Base-by-base conservation (phyloP, 2,113 vertebrate species). In the Lathamus discolor region DNA sequence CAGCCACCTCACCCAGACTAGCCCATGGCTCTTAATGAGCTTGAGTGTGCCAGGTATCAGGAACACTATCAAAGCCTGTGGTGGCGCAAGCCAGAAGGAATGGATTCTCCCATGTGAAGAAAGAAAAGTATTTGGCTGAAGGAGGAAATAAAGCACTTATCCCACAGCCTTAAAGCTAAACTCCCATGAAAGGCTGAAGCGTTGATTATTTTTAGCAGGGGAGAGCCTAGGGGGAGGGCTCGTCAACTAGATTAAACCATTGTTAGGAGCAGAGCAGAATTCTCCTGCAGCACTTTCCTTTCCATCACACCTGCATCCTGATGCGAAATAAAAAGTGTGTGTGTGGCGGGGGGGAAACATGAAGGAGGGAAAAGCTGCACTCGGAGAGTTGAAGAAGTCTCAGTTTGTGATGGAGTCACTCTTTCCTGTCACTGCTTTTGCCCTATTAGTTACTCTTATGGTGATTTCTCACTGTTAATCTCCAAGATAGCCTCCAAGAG, bases 251-350 rank as follows among this genome's bases (percentile, higher is more conserved):
- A 78, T 83, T 16, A 94, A 95, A 86, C 68, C 48, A 88, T 88
- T 94, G 95, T 88, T 94, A 95, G 86, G 9, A 82, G 61, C 61
- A 63, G 76, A 75, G 55, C 39, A 84, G 77, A 76, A 73, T 92
- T 92, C 92, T 96, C 76, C 92, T 73, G 86, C 88, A 96, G 90
- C 76, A 91, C 69, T 95, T 95, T 95, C 63, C 91, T 96, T 88
- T 94, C 90, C 86, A 94, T 84, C 93, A 69, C 90, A 95, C 95
- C 95, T 96, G 92, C 95, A 92, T 96, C 95, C 95, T 96, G 90
- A 84, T 69, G 44, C 49, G 69, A 93, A 93, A 81, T 73, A 82
- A 92, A 87, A 86, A 74, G 23, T 3, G 0, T 49, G 13, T 37
- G 18, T 11, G 16, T 55, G 55, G 23, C 8, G 3, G 5, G 25